These are phyloP conservation scores for Encarsia formosa DNA, from an alignment of 2,888 invertebrate genomes.

Conservation along the genomic window DNA sequence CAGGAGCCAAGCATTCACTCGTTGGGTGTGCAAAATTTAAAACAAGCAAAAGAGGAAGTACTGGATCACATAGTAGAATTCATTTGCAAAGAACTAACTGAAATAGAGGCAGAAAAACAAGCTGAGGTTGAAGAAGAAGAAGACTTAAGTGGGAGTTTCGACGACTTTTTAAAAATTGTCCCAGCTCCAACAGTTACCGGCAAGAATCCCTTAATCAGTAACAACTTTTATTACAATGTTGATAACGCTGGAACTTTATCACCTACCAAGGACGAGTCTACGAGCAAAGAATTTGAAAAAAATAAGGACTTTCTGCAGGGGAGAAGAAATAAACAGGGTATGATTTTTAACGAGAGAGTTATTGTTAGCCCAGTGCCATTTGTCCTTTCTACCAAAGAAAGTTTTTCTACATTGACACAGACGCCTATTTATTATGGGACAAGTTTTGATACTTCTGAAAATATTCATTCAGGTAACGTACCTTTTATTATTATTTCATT, in stretches of 20 bases:
- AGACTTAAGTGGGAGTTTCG: slow-evolving; percentile 31
- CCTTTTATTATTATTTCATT: neutral
- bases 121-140: no score
- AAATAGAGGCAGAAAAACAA: slow-evolving; percentile 30
- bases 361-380: slow-evolving; percentile 48
- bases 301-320: slow-evolving; percentile 24
- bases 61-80: slow-evolving; percentile 40
- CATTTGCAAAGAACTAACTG: slow-evolving; percentile 37
- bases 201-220: slow-evolving; percentile 16
- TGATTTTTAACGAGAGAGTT: slow-evolving; percentile 45
- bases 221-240: slow-evolving; percentile 15
- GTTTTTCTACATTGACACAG: slow-evolving; percentile 45
- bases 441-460: slow-evolving; percentile 21
- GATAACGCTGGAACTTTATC: slow-evolving; percentile 8
- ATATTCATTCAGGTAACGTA: neutral
- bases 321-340: slow-evolving; percentile 45
- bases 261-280: slow-evolving; percentile 2
- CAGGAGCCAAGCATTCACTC: slow-evolving; percentile 29
- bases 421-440: slow-evolving; percentile 44
- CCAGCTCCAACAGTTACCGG: slow-evolving; percentile 32
- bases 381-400: slow-evolving; percentile 42
- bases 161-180: slow-evolving; percentile 38
- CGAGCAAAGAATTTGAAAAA: slow-evolving; percentile 1
- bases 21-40: slow-evolving; percentile 20
- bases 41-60: slow-evolving; percentile 35